Base-by-base conservation (phyloP, 2,797 vertebrate genomes). In the Momotus momota region DNA sequence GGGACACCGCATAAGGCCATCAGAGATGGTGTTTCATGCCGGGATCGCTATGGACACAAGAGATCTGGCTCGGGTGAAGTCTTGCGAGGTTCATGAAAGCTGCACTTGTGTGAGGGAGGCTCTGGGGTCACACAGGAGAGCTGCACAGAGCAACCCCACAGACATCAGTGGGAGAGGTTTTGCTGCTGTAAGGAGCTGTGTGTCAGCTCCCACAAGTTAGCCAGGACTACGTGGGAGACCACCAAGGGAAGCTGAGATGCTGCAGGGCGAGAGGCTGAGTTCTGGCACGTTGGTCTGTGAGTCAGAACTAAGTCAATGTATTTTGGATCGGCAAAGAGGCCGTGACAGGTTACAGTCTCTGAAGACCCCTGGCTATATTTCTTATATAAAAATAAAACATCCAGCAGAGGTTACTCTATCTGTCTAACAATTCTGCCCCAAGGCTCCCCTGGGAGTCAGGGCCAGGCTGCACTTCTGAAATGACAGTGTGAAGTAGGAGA, bases 201-300 rank as follows among this genome's bases (percentile, higher is more conserved):
- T 81, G 65, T 16, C 89, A 71, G 48, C 65, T 88, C 73, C 86
- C 86, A 60, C 9, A 27, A 35, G 17, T n/a, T 4, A 20, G 13
- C 70, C 77, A 64, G 89, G 57, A 12, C 15, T 51, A 46, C 4
- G 4, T 88, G 92, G 77, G 86, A 86, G 95, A 84, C 83, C 94
- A 86, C 61, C 80, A 81, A 49, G 88, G 88, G 67, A 57, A 85
- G 65, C 46, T 51, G 69, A 5, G 49, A 20, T 13, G 72, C 90
- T 94, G 82, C 86, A 71, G 88, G 92, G 83, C 0, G 1, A 60
- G 72, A 31, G 29, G 86, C 77, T 72, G 54, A 0, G 26, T 86
- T 49, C 90, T 51, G 75, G 86, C 83, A 78, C 10, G 88, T 70
- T 29, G 66, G 61, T 27, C 80, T 79, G 15, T 93, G 93, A 95